Conservation (phyloP, 2,888 invertebrate genomes). For the Rhimphoctona megacephalus region DNA sequence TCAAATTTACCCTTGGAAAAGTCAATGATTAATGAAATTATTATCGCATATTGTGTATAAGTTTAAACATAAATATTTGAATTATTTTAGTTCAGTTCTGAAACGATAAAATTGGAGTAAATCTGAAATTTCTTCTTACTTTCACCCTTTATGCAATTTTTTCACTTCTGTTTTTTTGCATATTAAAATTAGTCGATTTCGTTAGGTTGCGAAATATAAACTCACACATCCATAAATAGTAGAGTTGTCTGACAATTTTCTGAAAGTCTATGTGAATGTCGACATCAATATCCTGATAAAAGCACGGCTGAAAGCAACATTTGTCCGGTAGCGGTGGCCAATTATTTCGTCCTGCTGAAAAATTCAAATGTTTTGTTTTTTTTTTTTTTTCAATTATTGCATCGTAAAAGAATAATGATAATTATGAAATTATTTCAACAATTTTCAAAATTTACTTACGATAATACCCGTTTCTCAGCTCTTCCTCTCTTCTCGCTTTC, state of each 20-base stretch:
- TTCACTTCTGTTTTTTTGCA: too few relatives aligned
- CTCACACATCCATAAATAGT: slow-evolving; percentile 99
- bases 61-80: not conserved
- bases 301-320: slow-evolving; percentile 98
- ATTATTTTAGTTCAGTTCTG: not conserved
- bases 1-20: not conserved
- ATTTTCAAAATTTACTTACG: slow-evolving; percentile 77
- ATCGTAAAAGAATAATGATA: not conserved
- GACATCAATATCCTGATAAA: slow-evolving; percentile 99
- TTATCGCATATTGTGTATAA: not conserved
- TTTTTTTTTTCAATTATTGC: slow-evolving; percentile 6
- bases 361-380: slow-evolving; percentile 11
- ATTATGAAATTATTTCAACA: not conserved
- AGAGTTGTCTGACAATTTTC: slow-evolving; percentile 96
- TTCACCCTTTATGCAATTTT: too few relatives aligned
- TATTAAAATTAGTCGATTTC: not conserved
- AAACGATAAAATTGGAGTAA: too few relatives aligned
- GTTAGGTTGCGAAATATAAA: slow-evolving; percentile 75
- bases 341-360: slow-evolving; percentile 93
- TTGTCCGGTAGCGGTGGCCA: slow-evolving; percentile 99
- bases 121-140: too few relatives aligned
- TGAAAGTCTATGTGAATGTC: slow-evolving; percentile 99
- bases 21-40: not conserved
- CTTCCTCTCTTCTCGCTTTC: slow-evolving; percentile 88
- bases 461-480: slow-evolving; percentile 85